Evolutionary conservation across 2,888 invertebrate genomes (phyloP), one percentile per base, ranked within the genome.

Genomic region (Rhorus exstirpatorius): DNA sequence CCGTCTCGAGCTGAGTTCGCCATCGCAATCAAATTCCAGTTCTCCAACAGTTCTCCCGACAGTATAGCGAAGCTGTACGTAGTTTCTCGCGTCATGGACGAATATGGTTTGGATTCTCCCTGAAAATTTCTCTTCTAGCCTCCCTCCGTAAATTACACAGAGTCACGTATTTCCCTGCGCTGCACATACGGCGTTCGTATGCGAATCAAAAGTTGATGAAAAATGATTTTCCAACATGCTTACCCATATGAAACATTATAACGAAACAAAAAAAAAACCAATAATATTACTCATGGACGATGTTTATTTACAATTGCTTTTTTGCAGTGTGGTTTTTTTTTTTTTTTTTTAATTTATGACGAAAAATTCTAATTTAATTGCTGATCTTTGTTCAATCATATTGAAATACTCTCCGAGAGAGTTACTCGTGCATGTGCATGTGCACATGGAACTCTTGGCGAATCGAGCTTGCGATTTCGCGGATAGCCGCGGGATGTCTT

Each of bases 21-120:
- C 61, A 68, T 71, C 61, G 31, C 53, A 53, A 77, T 81, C 68
- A 72, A 77, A 81, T 77, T 65, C 77, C 60, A 67, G 49, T 60
- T 77, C 76, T 71, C 61, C 70, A 17, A 65, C 46, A 76, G 67
- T 41, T 21, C 41, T 41, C n/a, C 21, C 55, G 70, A 70, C 53
- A 67, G 49, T 35, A 14, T 8, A 46, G 49, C 46, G n/a, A 44
- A 61, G 55, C 79, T 67, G 19, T 35, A 19, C 12, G 17, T 35
- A 49, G 38, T 49, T 38, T 65, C 21, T 61, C 61, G 6, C 31
- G 6, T 35, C 72, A n/a, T 61, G 72, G 72, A 72, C 65, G 67
- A 61, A 49, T 72, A 31, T 31, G 38, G 17, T 67, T 21, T 38
- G 49, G 26, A 60, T 53, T 12, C 8, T 49, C 71, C 51, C 51